phyloP scores from a whole-genome alignment of 2,113 vertebrate species.

The Todiramphus saurophagus region DNA sequence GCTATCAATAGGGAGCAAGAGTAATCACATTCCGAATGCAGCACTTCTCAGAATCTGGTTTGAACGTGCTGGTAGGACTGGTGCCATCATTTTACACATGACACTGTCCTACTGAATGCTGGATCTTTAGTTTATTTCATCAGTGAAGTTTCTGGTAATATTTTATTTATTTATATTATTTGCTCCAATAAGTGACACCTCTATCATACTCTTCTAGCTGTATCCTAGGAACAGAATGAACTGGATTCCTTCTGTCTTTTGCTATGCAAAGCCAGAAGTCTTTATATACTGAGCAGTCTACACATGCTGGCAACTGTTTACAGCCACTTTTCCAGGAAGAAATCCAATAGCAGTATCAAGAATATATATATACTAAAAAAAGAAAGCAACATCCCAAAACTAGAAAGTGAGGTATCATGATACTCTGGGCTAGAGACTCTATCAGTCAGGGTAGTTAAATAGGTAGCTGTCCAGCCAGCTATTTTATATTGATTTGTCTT shows the following conservation, averaged over 20 bases:
- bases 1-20: fast-evolving
- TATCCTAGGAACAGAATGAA: neutral
- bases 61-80: neutral
- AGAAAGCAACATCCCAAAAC: neutral
- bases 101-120: neutral
- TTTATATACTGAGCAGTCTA: neutral
- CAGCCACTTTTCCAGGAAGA: neutral
- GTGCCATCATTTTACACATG: neutral
- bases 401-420: neutral
- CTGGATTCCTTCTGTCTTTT: neutral
- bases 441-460: neutral
- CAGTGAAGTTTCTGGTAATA: neutral
- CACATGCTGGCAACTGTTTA: neutral
- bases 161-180: neutral
- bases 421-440: neutral
- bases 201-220: neutral
- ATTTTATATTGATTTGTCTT: neutral
- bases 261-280: neutral
- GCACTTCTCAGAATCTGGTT: neutral
- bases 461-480: neutral
- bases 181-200: neutral
- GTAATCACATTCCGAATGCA: neutral
- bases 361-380: neutral
- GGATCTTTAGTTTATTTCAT: neutral
- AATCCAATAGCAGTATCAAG: neutral